Base-by-base conservation (phyloP, 1,140 invertebrate species). In the Lordiphosa clarofinis region DNA sequence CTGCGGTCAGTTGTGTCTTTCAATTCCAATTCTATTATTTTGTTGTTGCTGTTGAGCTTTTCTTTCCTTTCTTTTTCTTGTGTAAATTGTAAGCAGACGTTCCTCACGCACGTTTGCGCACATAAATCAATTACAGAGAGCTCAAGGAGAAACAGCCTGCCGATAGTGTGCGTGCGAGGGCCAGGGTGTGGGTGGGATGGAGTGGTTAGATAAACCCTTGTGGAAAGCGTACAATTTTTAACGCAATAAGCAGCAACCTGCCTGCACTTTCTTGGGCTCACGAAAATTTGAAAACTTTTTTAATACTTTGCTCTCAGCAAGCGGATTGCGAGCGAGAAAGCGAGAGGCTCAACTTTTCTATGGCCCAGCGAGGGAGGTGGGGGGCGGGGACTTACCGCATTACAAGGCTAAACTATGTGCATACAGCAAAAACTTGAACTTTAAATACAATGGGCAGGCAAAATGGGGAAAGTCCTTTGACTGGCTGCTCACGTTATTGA, bases 241-340 rank as follows among this genome's bases (percentile, higher is more conserved):
- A 81, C 75, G 67, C 76, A 81, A 82, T 81, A 81, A 82, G 68
- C 58, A 76, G 67, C 54, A 81, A 75, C 71, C 74, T 81, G 74
- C 65, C 74, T 81, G 74, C 74, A 71, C 75, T 81, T 67, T 66
- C 57, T 50, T 53, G 62, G 72, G 58, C 63, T 63, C 60, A 61
- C 71, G 68, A 68, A 82, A 81, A 82, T 81, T 76, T 64, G 75
- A 84, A 82, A 82, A 82, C 58, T 82, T 82, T 82, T 74, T 84
- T 84, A 81, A 84, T 81, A 76, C 72, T 74, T 72, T 69, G 38
- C 44, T 56, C 19, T 24, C 37, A 31, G 39, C 54, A 55, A 56
- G 24, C 49, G 24, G 24, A 28, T 28, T 28, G 24, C 24, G 24
- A 28, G 24, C 24, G 24, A 28, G 24, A 28, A 28, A 28, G 24